phyloP scores from a whole-genome alignment of 1,140 invertebrate species.

The Coboldia fuscipes region DNA sequence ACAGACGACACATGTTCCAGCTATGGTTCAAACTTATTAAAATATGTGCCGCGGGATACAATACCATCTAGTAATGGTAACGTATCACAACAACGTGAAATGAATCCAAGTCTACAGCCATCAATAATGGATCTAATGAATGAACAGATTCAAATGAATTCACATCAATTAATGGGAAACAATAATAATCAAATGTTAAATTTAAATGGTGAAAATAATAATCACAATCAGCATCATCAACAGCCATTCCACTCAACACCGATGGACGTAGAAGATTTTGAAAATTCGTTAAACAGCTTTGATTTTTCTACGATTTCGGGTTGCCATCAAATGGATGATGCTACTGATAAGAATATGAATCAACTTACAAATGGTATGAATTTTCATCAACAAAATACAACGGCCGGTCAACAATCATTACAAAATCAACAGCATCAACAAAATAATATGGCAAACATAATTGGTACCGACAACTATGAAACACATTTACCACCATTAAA shows the following conservation, averaged over 20 bases:
- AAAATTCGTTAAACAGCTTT: constrained; percentile 16
- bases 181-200: no score
- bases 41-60: not conserved
- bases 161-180: no score
- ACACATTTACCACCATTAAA: not conserved
- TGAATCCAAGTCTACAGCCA: constrained; percentile 18
- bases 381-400: not conserved
- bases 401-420: no score
- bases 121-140: constrained; percentile 16
- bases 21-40: constrained; percentile 3
- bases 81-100: constrained; percentile 7
- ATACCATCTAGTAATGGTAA: not conserved
- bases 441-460: not conserved
- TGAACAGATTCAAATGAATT: constrained; percentile 3
- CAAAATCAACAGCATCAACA: not conserved
- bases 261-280: constrained; percentile 21
- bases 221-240: not conserved
- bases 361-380: no score
- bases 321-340: constrained; percentile 8
- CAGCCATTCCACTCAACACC: constrained; percentile 10
- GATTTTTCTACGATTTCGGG: constrained; percentile 6
- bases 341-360: no score
- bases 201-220: no score
- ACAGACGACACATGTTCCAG: constrained; percentile 14
- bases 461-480: not conserved